These are phyloP conservation scores for Setipinna tenuifilis DNA, from an alignment of 2,797 vertebrate genomes.

Conservation along the genomic window DNA sequence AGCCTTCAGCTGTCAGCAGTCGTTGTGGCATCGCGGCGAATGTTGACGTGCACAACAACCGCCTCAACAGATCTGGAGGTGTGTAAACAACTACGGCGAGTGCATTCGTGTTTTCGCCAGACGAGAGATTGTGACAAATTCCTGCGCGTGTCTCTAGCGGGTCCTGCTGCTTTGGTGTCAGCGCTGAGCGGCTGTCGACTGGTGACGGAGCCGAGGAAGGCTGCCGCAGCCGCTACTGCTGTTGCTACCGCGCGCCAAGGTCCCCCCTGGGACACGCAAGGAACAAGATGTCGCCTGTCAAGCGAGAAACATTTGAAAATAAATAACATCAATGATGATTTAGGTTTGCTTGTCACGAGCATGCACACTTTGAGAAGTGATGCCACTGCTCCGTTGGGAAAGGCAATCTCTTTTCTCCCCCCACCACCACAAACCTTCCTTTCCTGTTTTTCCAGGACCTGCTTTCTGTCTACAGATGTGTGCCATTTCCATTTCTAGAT, in stretches of 20 bases:
- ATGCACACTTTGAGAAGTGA: slow-evolving; percentile 75
- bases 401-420: slow-evolving; percentile 60
- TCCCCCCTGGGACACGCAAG: slow-evolving; percentile 75
- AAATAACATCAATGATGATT: slow-evolving; percentile 86
- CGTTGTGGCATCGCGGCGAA: slow-evolving; percentile 52
- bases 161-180: slow-evolving; percentile 78
- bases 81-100: slow-evolving; percentile 76
- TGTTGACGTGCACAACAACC: slow-evolving; percentile 70
- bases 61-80: slow-evolving; percentile 74
- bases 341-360: slow-evolving; percentile 81
- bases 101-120: slow-evolving; percentile 69
- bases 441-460: slow-evolving; percentile 60
- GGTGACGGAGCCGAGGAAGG: slow-evolving; percentile 72
- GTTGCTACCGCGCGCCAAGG: slow-evolving; percentile 34
- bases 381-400: slow-evolving; percentile 73
- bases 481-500: slow-evolving; percentile 73
- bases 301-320: slow-evolving; percentile 81
- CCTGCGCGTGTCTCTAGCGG: slow-evolving; percentile 76
- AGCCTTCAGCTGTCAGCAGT: slow-evolving; percentile 3
- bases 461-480: slow-evolving; percentile 63
- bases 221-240: slow-evolving; percentile 55
- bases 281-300: slow-evolving; percentile 86
- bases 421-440: background rate
- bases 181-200: slow-evolving; percentile 71
- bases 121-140: slow-evolving; percentile 79